Conservation (phyloP, 2,113 vertebrate species). For the Montifringilla adamsi region DNA sequence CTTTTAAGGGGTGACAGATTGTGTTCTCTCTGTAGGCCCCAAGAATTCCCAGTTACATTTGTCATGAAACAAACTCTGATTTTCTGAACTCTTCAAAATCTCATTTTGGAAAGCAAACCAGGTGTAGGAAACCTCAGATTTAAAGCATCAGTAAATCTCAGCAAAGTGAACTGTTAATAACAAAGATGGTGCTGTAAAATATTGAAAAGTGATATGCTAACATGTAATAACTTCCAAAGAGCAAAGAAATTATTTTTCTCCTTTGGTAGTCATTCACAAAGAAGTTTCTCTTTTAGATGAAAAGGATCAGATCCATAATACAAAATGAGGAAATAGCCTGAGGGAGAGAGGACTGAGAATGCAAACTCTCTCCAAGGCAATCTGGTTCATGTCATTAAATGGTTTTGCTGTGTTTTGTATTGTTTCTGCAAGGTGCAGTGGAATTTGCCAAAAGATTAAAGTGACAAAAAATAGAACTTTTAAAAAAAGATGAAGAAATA, state of each 20-base stretch:
- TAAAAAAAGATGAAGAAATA: background rate
- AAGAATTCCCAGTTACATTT: background rate
- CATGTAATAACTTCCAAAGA: background rate
- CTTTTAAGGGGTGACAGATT: background rate
- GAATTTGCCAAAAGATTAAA: background rate
- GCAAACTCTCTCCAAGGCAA: background rate
- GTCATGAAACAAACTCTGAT: background rate
- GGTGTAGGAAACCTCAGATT: background rate
- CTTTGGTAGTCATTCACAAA: background rate
- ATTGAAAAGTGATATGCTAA: background rate
- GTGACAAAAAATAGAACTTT: background rate
- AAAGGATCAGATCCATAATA: background rate
- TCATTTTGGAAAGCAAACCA: background rate
- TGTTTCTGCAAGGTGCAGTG: background rate
- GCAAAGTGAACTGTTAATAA: background rate
- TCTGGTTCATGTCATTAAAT: background rate
- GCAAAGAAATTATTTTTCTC: background rate
- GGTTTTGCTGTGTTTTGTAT: background rate
- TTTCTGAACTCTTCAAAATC: background rate
- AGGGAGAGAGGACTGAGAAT: background rate
- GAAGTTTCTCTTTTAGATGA: background rate
- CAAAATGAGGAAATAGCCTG: background rate
- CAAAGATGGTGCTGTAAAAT: background rate
- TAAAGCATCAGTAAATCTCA: background rate
- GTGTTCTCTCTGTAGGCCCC: background rate